Conservation (phyloP, 2,888 invertebrate genomes). For the Stomorhina lunata region DNA sequence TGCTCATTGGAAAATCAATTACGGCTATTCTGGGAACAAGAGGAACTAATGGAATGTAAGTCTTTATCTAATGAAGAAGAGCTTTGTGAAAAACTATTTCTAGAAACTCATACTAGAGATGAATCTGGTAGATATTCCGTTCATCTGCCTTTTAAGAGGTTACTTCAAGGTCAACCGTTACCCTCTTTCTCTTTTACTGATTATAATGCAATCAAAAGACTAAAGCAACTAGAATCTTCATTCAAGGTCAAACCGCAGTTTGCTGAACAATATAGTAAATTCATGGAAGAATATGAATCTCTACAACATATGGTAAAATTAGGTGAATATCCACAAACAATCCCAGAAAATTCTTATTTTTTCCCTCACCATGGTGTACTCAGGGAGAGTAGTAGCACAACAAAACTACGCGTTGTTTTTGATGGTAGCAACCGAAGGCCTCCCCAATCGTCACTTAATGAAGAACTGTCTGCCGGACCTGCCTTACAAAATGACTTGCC, state of each 20-base stretch:
- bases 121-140: conserved; percentile 23
- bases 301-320: conserved; percentile 42
- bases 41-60: conserved; percentile 12
- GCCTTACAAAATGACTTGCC: too few relatives aligned
- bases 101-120: conserved; percentile 6
- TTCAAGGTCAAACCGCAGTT: conserved; percentile 16
- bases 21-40: conserved; percentile 44
- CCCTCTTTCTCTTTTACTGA: conserved; percentile 32
- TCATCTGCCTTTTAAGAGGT: conserved; percentile 30
- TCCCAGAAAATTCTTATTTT: conserved; percentile 41
- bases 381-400: conserved; percentile 32
- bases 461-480: too few relatives aligned
- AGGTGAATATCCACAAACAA: conserved; percentile 45
- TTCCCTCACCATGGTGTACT: conserved; percentile 34
- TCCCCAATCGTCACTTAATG: too few relatives aligned
- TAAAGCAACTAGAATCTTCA: conserved; percentile 19
- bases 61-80: background rate
- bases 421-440: too few relatives aligned
- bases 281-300: conserved; percentile 40
- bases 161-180: conserved; percentile 1
- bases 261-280: conserved; percentile 9
- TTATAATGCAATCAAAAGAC: conserved; percentile 34
- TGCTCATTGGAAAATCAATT: conserved; percentile 37
- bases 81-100: conserved; percentile 34
- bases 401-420: conserved; percentile 29